Evolutionary conservation across 2,888 invertebrate species (phyloP).

Genomic region (Xanthostigma xanthostigma): DNA sequence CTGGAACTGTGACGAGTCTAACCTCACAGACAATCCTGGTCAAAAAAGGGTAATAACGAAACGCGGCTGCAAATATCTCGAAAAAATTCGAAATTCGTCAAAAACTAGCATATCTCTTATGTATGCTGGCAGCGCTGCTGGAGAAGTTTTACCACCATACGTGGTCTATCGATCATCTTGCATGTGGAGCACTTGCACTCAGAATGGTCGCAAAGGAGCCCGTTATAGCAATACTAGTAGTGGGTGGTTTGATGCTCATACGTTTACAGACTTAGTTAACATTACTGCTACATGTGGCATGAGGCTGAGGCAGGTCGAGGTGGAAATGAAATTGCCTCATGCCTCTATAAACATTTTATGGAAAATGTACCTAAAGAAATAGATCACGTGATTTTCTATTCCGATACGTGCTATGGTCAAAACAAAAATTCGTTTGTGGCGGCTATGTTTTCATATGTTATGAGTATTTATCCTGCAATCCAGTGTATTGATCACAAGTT

Average conservation of each 20-base stretch:
- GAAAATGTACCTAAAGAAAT: too few relatives aligned
- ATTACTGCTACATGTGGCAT: too few relatives aligned
- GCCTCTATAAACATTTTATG: too few relatives aligned
- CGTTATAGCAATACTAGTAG: conserved; percentile 5
- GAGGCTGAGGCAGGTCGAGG: too few relatives aligned
- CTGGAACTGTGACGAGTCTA: conserved; percentile 10
- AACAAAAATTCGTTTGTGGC: too few relatives aligned
- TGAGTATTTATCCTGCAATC: too few relatives aligned
- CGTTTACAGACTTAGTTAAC: conserved; percentile 6
- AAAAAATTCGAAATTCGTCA: conserved; percentile 16
- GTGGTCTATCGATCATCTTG: conserved; percentile 11
- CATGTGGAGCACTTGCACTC: background rate
- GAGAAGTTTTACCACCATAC: conserved; percentile 17
- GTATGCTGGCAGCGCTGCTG: conserved; percentile 17
- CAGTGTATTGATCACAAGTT: too few relatives aligned
- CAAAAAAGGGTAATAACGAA: conserved; percentile 12
- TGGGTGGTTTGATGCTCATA: conserved; percentile 6
- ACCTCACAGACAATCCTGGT: conserved; percentile 20
- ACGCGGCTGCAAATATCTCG: conserved; percentile 16
- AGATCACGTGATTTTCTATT: too few relatives aligned
- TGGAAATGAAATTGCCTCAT: too few relatives aligned
- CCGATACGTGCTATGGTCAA: too few relatives aligned
- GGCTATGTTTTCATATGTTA: too few relatives aligned
- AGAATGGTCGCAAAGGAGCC: background rate
- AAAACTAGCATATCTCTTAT: conserved; percentile 18